Conservation (phyloP, 2,797 vertebrate species). For the Natrix natrix region DNA sequence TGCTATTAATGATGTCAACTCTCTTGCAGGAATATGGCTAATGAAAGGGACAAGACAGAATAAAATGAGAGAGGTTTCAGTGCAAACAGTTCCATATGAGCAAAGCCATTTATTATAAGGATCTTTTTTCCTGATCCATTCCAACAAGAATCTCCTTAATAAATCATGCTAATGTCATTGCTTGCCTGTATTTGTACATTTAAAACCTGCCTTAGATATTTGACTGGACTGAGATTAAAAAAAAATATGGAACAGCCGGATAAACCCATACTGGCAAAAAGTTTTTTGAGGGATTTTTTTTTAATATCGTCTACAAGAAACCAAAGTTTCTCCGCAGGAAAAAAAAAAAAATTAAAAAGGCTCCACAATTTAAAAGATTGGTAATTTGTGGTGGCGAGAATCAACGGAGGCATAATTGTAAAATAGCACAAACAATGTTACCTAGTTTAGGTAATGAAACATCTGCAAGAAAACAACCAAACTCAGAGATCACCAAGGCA, state of each 20-base stretch:
- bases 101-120: not conserved
- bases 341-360: not conserved
- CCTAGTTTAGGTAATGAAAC: not conserved
- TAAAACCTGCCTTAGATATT: not conserved
- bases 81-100: not conserved
- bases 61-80: not conserved
- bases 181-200: not conserved
- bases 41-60: not conserved
- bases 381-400: not conserved
- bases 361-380: not conserved
- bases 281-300: not conserved
- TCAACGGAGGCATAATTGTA: not conserved
- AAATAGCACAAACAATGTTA: not conserved
- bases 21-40: not conserved
- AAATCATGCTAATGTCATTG: not conserved
- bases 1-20: not conserved
- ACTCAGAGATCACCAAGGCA: not conserved
- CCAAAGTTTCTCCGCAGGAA: not conserved
- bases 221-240: not conserved
- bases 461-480: not conserved
- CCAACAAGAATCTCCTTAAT: not conserved
- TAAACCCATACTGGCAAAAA: not conserved
- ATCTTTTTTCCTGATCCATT: not conserved
- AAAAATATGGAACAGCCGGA: not conserved
- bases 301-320: not conserved